Conservation (phyloP, 2,113 vertebrate genomes). For the Mesoclemmys tuberculata region DNA sequence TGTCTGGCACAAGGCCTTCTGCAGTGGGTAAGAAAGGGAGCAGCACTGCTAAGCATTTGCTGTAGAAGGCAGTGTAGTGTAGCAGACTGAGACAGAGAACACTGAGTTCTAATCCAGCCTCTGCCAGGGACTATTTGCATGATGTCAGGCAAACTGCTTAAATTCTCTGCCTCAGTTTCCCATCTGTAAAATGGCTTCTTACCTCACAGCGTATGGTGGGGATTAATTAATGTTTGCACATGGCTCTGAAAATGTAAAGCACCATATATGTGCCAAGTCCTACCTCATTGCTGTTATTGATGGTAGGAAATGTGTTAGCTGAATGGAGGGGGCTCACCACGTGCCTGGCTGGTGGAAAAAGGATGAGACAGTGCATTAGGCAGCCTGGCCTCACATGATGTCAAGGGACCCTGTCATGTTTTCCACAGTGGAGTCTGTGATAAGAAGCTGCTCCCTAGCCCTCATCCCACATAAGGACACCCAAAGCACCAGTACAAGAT, state of each 20-base stretch:
- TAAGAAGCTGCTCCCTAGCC: background rate
- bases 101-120: background rate
- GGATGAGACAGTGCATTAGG: background rate
- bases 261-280: background rate
- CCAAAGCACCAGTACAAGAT: background rate
- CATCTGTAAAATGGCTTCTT: background rate
- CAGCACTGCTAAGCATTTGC: background rate
- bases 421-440: background rate
- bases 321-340: background rate
- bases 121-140: background rate
- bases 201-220: rapidly evolving
- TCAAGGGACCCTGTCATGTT: rapidly evolving
- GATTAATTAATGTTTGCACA: rapidly evolving
- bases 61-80: background rate
- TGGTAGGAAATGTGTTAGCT: background rate
- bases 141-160: background rate
- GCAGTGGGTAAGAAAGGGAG: background rate
- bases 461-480: background rate
- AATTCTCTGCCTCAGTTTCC: background rate
- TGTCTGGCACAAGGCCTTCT: background rate
- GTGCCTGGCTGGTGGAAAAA: background rate
- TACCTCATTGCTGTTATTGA: rapidly evolving
- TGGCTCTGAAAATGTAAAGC: rapidly evolving
- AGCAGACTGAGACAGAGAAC: background rate
- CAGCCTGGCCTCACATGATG: rapidly evolving